These are phyloP conservation scores for Cephus runcator DNA, from an alignment of 2,888 invertebrate species.

Conservation along the genomic window DNA sequence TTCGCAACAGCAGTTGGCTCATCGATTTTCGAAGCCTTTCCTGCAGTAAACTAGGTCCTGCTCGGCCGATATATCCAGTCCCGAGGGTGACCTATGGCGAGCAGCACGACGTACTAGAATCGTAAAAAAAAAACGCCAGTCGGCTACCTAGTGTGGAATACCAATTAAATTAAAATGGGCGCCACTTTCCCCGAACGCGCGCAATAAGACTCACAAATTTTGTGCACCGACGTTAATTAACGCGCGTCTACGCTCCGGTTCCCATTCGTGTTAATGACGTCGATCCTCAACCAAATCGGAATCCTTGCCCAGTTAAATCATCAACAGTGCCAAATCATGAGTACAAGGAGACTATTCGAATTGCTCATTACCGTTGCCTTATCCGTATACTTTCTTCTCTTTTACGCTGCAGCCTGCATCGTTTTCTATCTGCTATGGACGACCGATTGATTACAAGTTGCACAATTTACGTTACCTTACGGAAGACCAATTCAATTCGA, in stretches of 20 bases:
- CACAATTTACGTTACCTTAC: not conserved
- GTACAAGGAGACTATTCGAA: slow-evolving; percentile 46
- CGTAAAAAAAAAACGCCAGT: not conserved
- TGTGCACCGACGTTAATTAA: not conserved
- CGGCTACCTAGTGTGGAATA: not conserved
- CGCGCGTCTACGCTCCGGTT: slow-evolving; percentile 11
- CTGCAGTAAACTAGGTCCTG: not conserved
- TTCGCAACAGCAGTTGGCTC: slow-evolving; percentile 25
- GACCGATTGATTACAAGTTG: not conserved
- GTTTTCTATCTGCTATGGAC: slow-evolving; percentile 53
- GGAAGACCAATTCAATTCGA: not conserved
- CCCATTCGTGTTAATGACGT: slow-evolving; percentile 17
- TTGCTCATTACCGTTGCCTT: slow-evolving; percentile 50
- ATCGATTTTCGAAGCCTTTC: slow-evolving; percentile 56
- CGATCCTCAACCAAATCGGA: not conserved
- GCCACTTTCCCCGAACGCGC: not conserved
- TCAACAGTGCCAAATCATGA: slow-evolving; percentile 30
- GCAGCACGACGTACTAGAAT: not conserved
- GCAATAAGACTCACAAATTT: not conserved
- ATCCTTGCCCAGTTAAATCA: not conserved
- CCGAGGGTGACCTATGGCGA: not conserved
- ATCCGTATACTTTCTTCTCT: slow-evolving; percentile 56
- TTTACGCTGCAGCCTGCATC: slow-evolving; percentile 48
- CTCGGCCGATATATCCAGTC: not conserved
- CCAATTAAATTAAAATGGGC: not conserved